phyloP scores from a whole-genome alignment of 2,797 vertebrate genomes.

The Ataeniobius toweri region DNA sequence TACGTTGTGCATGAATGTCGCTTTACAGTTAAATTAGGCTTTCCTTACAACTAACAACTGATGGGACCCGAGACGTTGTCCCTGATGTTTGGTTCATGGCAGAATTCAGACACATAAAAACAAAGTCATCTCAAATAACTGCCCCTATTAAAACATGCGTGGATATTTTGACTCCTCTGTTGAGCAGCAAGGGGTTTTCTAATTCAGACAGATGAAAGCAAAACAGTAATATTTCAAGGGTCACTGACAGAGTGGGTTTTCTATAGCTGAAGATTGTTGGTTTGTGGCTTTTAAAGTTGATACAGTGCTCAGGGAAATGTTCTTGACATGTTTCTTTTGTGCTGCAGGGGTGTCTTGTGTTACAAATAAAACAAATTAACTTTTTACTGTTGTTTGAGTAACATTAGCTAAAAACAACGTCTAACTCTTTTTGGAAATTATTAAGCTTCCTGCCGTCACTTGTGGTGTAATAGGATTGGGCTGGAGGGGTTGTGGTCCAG shows the following conservation, averaged over 20 bases:
- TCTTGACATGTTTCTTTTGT: constrained; percentile 6
- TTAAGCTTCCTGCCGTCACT: not conserved
- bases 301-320: constrained; percentile 12
- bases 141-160: constrained; percentile 53
- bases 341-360: constrained; percentile 1
- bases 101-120: constrained; percentile 50
- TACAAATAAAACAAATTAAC: constrained; percentile 19
- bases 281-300: constrained; percentile 12
- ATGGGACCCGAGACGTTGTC: constrained; percentile 40
- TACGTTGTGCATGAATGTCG: not conserved
- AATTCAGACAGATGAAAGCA: constrained; percentile 60
- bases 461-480: not conserved
- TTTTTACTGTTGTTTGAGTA: constrained; percentile 9
- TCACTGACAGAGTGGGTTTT: constrained; percentile 15
- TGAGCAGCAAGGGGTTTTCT: constrained; percentile 43
- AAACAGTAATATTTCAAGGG: constrained; percentile 55
- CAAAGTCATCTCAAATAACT: constrained; percentile 46
- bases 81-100: constrained; percentile 50
- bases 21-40: not conserved
- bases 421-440: constrained; percentile 3
- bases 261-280: constrained; percentile 13
- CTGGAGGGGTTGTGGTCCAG: not conserved
- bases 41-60: constrained; percentile 6
- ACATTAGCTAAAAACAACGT: constrained; percentile 12
- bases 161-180: constrained; percentile 55